A percentile compares a stretch with the other conserved stretches of the same genome.
Conservation (phyloP, 2,888 invertebrate species). For the Chalcosyrphus nemorum region DNA sequence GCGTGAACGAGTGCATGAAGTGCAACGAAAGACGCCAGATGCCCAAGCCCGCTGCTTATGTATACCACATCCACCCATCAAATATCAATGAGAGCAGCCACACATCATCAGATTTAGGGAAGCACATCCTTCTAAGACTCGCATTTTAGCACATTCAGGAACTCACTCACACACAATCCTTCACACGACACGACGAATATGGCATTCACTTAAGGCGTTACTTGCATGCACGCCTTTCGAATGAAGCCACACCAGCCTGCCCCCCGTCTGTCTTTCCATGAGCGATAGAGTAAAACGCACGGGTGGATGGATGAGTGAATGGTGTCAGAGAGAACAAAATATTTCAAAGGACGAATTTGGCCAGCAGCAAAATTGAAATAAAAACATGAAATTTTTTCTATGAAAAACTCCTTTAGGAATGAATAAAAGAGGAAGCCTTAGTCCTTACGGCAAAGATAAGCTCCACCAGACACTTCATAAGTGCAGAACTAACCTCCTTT, state of each 20-base stretch:
- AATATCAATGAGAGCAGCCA: constrained; percentile 59
- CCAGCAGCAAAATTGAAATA: constrained; percentile 60
- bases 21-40: constrained; percentile 40
- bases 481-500: constrained; percentile 23
- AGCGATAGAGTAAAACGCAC: constrained; percentile 47
- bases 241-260: constrained; percentile 32
- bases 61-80: neutral
- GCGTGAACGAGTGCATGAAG: constrained; percentile 63
- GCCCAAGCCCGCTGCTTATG: constrained; percentile 6
- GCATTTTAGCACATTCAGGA: constrained; percentile 53
- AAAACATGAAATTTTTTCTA: constrained; percentile 17
- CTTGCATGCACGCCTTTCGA: constrained; percentile 60
- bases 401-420: constrained; percentile 29
- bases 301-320: constrained; percentile 62
- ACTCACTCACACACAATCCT: neutral
- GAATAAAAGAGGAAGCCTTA: constrained; percentile 38
- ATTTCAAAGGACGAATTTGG: constrained; percentile 60
- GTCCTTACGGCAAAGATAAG: constrained; percentile 36
- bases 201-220: constrained; percentile 54
- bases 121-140: constrained; percentile 35
- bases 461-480: constrained; percentile 45
- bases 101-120: constrained; percentile 42
- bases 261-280: constrained; percentile 29
- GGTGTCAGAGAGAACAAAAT: constrained; percentile 38
- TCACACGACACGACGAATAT: constrained; percentile 30